Evolutionary conservation across 2,888 invertebrate genomes (phyloP).

Genomic region (Dromius quadrimaculatus): DNA sequence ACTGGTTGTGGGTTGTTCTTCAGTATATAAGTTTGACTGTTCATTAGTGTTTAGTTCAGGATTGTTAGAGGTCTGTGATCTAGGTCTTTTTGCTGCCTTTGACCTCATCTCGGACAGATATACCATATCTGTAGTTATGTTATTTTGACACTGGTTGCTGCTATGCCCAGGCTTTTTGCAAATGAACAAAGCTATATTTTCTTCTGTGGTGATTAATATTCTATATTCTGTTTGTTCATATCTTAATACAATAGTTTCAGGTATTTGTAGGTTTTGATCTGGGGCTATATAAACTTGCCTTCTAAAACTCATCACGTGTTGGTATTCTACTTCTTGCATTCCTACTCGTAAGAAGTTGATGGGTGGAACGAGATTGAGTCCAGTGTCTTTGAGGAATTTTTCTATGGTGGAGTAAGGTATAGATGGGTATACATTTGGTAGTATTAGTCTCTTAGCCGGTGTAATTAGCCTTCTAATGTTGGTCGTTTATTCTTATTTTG

Average conservation of each 20-base stretch:
- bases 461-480: conserved; percentile 14
- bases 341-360: no score
- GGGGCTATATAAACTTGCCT: not conserved
- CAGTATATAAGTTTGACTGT: not conserved
- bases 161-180: conserved; percentile 1
- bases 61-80: not conserved
- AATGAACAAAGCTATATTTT: not conserved
- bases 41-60: not conserved
- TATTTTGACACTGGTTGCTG: not conserved
- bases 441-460: conserved; percentile 36
- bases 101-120: not conserved
- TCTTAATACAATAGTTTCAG: not conserved
- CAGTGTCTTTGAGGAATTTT: not conserved
- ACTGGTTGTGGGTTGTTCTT: not conserved
- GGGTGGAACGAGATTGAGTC: not conserved
- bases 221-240: not conserved
- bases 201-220: not conserved
- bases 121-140: not conserved
- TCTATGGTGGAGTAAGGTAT: conserved; percentile 19
- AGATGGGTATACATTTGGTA: conserved; percentile 30
- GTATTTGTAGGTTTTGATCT: not conserved
- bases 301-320: no score
- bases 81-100: not conserved
- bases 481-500: conserved; percentile 9
- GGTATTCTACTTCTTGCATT: no score